These are phyloP conservation scores for Oreochromis mossambicus DNA, from an alignment of 2,797 vertebrate genomes.

Conservation along the genomic window DNA sequence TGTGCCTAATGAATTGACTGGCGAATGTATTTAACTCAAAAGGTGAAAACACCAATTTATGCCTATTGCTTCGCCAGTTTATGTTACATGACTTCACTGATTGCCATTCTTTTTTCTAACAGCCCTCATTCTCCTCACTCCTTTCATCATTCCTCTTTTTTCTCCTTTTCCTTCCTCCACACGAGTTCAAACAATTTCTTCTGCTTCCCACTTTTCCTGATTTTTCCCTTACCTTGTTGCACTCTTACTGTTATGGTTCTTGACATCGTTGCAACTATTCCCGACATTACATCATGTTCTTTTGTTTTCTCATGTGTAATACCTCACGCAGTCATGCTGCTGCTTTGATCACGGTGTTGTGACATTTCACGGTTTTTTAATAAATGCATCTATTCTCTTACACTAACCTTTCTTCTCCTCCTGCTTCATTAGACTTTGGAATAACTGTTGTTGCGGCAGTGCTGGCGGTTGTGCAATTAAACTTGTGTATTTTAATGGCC, in stretches of 20 bases:
- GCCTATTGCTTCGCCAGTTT: background rate
- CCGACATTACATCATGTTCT: background rate
- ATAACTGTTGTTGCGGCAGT: background rate
- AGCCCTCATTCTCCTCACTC: background rate
- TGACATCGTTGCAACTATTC: background rate
- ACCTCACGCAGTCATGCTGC: background rate
- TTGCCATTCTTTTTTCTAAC: background rate
- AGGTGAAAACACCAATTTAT: background rate
- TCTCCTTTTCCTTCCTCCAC: background rate
- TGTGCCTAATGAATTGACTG: background rate
- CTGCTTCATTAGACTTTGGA: slow-evolving; percentile 14
- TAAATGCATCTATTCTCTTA: background rate
- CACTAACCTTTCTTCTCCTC: background rate
- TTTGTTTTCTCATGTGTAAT: background rate
- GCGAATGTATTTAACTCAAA: background rate
- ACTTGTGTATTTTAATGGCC: slow-evolving; percentile 35
- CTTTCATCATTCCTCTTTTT: background rate
- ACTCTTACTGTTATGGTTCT: background rate
- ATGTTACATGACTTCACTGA: background rate
- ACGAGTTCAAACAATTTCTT: background rate
- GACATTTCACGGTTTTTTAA: background rate
- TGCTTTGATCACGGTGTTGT: background rate
- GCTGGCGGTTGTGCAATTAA: slow-evolving; percentile 14
- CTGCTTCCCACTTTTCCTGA: background rate
- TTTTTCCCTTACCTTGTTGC: background rate